A percentile compares a stretch with the other conserved stretches of the same genome.
Conservation (phyloP, 2,113 vertebrate genomes). For the Cochlearius cochlearius region DNA sequence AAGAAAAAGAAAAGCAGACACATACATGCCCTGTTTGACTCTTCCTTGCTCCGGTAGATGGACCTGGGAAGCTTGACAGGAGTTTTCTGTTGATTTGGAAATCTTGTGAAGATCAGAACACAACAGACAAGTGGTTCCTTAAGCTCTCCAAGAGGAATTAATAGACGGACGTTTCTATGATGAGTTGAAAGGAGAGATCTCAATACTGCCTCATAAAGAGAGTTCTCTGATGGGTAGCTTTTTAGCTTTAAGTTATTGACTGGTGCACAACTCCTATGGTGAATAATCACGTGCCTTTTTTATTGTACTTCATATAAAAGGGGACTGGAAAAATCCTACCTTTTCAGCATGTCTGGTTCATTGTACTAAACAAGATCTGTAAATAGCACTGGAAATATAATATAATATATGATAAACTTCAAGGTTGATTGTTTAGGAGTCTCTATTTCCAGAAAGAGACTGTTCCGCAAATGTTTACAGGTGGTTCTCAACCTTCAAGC, state of each 20-base stretch:
- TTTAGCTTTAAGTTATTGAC: conserved; percentile 64
- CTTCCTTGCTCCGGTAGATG: not conserved
- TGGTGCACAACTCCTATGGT: conserved; percentile 60
- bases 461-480: conserved; percentile 52
- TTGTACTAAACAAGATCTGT: conserved; percentile 58
- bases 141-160: not conserved
- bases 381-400: conserved; percentile 51
- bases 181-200: not conserved
- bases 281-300: conserved; percentile 81
- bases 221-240: conserved; percentile 34
- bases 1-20: not conserved
- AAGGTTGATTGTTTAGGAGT: conserved; percentile 50
- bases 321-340: conserved; percentile 34
- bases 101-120: not conserved
- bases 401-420: conserved; percentile 12
- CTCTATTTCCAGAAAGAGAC: conserved; percentile 2
- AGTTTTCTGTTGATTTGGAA: conserved; percentile 9
- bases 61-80: not conserved
- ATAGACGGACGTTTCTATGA: not conserved
- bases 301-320: conserved; percentile 61
- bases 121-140: not conserved
- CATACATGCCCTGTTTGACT: not conserved
- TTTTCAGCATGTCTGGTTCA: conserved; percentile 74
- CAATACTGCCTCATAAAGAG: conserved; percentile 21
- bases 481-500: conserved; percentile 48